Base-by-base conservation (phyloP, 2,888 invertebrate genomes). In the Scelioninae gen. 2 region DNA sequence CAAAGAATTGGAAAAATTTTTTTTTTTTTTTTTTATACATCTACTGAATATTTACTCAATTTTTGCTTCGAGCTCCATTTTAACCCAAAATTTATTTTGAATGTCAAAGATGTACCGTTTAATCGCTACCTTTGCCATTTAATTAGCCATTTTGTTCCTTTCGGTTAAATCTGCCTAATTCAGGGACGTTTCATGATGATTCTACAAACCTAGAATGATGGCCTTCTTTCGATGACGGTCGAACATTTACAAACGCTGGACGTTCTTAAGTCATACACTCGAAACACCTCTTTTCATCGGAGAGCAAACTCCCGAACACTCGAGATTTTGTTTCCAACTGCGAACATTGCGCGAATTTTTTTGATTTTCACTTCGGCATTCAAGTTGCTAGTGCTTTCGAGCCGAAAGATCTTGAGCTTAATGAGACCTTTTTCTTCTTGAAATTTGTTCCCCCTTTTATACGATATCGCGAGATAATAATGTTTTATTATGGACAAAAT, bases 141-240 rank as follows among this genome's bases (percentile, higher is more conserved):
- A n/a, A n/a, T n/a, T n/a, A n/a, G n/a, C n/a, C n/a, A n/a, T n/a
- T n/a, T n/a, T n/a, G n/a, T n/a, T n/a, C n/a, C n/a, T n/a, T n/a
- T n/a, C n/a, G n/a, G n/a, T n/a, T n/a, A n/a, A n/a, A n/a, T n/a
- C n/a, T 19, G n/a, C 18, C 41, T 19, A 9, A 41, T 18, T 9
- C 10, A 37, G 7, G 5, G 1, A 18, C 3, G 6, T 22, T 19
- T 31, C 10, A 10, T 6, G 31, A 19, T 16, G 18, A 13, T 52
- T 41, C n/a, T 63, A 73, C 73, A 13, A 57, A 73, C 73, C 73
- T 73, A 68, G 53, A 73, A 64, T 60, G 52, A 57, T 39, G 52
- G 41, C 39, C 46, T 45, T 64, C 68, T 68, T 68, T 45, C 68
- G 68, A 64, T 64, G 67, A 61, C 41, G 58, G 57, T 73, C 68